Percentiles rank a stretch among this genome's conserved stretches.
Conservation (phyloP, 2,113 vertebrate genomes). For the Chaetura pelagica region DNA sequence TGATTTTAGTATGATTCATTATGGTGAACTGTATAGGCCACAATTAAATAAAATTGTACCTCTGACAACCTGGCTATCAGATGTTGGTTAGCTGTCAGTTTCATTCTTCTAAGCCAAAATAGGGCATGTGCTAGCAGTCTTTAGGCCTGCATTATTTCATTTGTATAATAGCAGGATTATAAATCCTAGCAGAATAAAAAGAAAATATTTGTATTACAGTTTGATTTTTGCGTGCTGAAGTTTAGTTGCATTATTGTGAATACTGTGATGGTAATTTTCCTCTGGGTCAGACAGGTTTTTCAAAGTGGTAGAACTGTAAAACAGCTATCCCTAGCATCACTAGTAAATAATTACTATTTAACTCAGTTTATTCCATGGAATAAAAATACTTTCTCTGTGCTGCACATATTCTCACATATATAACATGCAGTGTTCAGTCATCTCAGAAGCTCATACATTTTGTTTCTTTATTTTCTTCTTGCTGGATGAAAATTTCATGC, state of each 20-base stretch:
- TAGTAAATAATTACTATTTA: background rate
- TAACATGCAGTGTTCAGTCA: background rate
- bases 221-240: background rate
- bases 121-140: background rate
- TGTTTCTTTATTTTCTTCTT: background rate
- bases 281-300: background rate
- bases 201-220: background rate
- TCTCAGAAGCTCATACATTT: background rate
- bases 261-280: rapidly evolving
- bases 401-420: background rate
- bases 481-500: background rate
- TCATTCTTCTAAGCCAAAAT: background rate
- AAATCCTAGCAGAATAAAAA: background rate
- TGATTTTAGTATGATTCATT: background rate
- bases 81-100: background rate
- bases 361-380: background rate
- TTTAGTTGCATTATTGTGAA: background rate
- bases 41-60: background rate
- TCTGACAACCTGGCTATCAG: background rate
- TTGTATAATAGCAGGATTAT: background rate
- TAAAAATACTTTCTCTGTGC: background rate
- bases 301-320: background rate
- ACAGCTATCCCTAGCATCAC: background rate
- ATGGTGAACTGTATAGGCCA: background rate
- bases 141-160: background rate